These are phyloP conservation scores for Phalanger gymnotis DNA, from an alignment of 2,797 vertebrate genomes.

Conservation along the genomic window DNA sequence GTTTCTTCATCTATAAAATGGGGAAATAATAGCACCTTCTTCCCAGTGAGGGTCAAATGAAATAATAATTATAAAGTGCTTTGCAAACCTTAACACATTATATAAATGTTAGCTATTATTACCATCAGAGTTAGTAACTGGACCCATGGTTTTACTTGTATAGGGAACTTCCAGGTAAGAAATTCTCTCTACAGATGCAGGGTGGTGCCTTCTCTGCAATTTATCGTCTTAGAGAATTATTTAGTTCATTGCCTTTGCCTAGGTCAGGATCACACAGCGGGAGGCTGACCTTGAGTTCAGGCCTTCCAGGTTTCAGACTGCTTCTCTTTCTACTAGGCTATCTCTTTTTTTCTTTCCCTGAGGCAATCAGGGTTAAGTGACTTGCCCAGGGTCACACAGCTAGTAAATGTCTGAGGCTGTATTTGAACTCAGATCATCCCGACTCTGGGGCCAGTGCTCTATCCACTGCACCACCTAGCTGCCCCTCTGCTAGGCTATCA, in stretches of 20 bases:
- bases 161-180: not conserved
- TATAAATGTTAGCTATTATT: not conserved
- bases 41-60: not conserved
- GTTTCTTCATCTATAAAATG: not conserved
- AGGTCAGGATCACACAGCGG: not conserved
- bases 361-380: not conserved
- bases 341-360: rapidly evolving
- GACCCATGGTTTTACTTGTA: not conserved
- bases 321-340: not conserved
- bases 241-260: not conserved
- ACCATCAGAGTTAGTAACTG: not conserved
- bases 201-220: not conserved
- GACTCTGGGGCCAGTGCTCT: not conserved
- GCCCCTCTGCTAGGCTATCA: not conserved
- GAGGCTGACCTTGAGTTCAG: not conserved
- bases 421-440: not conserved
- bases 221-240: not conserved
- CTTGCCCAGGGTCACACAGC: not conserved
- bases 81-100: not conserved
- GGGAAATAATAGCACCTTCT: not conserved
- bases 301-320: not conserved
- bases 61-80: not conserved
- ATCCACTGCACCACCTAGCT: not conserved
- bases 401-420: not conserved
- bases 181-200: not conserved